Base-by-base conservation (phyloP, 2,888 invertebrate genomes). In the Marronus borbonicus region DNA sequence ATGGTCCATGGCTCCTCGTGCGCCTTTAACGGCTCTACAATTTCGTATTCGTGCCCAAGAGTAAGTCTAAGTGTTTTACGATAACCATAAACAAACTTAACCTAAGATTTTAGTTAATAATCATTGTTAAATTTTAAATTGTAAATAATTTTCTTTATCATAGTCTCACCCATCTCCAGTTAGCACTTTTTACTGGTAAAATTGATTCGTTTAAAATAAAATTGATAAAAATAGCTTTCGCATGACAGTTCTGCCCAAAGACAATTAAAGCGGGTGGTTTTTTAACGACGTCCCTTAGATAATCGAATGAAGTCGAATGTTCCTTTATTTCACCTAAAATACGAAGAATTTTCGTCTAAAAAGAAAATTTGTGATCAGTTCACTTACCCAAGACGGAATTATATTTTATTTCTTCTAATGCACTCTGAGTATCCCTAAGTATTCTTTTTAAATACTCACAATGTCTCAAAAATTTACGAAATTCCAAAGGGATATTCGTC, bases 181-280 rank as follows among this genome's bases (percentile, higher is more conserved):
- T 90, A 17, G 90, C 89, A 10, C 91, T 90, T 80, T 89, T 86
- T 0, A 90, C 81, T 58, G 96, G 96, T 79, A 96, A 89, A 79
- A 96, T 89, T 31, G 90, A 88, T 78, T 91, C 89, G 0, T 93
- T 93, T 74, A 96, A 90, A 68, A 96, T 88, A 79, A 92, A 92
- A 87, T 96, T 96, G 17, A 95, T 91, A 76, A 96, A 89, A 8
- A 93, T 88, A 0, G 94, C 94, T 84, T 94, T 93, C 0, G 94
- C 93, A 80, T 91, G 90, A n/a, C 91, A 91, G 76, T 91, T 92
- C 82, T 93, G 93, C 39, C 96, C 96, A 79, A 95, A 89, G 12
- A 96, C 88, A n/a, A 96, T 91, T 70, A 96, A 89, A 10, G 93
- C 92, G 0, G 94, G 93, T n/a, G 91, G 81, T 77, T 84, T 84